Evolutionary conservation across 2,797 vertebrate species (phyloP).

Genomic region (Myotis vivesi): DNA sequence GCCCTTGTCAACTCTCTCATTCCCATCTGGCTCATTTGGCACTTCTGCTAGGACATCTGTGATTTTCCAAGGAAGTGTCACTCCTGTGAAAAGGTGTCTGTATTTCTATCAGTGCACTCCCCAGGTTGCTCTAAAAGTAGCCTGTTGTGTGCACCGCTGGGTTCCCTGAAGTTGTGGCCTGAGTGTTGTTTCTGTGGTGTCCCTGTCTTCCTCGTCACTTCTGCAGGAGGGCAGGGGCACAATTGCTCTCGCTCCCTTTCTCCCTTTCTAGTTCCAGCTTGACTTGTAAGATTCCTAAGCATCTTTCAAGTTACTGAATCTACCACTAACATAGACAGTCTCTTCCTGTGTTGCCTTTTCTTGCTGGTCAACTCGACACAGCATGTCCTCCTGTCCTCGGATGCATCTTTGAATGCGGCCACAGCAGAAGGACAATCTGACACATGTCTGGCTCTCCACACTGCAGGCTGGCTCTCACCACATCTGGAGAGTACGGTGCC

Average conservation of each 20-base stretch:
- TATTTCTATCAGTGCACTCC: background rate
- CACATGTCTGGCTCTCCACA: background rate
- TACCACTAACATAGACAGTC: background rate
- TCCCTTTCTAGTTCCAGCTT: background rate
- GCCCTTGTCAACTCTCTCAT: background rate
- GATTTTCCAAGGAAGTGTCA: background rate
- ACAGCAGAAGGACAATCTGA: background rate
- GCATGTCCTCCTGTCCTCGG: background rate
- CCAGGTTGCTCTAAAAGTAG: background rate
- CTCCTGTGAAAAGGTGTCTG: accelerated
- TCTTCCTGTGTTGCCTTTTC: background rate
- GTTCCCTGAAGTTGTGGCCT: background rate
- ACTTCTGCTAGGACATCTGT: background rate
- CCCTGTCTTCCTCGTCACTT: too few relatives aligned
- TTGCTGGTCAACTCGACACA: background rate
- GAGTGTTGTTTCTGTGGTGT: background rate
- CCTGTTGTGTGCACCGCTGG: background rate
- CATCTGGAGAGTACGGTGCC: background rate
- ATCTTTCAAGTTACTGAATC: background rate
- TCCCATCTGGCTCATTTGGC: background rate
- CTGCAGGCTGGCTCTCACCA: background rate
- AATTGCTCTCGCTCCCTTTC: accelerated
- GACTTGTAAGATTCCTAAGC: background rate
- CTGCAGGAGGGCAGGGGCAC: background rate
- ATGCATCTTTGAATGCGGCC: background rate